Conservation (phyloP, 2,797 vertebrate species). For the Knipowitschia caucasica region DNA sequence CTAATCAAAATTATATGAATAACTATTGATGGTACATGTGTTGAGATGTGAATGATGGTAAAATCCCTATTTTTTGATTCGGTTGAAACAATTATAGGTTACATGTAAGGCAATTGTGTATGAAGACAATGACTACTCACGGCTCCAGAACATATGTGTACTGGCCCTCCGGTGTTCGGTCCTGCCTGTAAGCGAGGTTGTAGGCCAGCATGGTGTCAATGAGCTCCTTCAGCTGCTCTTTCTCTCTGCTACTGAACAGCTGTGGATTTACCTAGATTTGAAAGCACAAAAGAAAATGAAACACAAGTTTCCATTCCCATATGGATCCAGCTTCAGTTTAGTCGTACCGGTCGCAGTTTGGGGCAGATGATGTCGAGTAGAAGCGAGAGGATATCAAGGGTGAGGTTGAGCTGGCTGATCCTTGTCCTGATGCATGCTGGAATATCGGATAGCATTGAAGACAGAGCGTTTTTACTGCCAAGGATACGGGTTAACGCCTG, state of each 20-base stretch:
- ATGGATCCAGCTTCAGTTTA: neutral
- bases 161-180: constrained; percentile 87
- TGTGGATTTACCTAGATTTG: constrained; percentile 90
- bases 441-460: constrained; percentile 82
- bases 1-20: no score
- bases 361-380: constrained; percentile 90
- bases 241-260: constrained; percentile 90
- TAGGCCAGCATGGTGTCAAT: constrained; percentile 92
- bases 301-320: neutral
- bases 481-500: constrained; percentile 78
- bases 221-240: constrained; percentile 86
- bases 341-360: constrained; percentile 84
- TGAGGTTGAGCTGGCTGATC: constrained; percentile 68
- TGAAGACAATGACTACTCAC: constrained; percentile 73
- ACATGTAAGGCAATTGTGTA: no score
- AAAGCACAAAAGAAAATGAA: neutral
- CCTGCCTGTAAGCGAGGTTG: constrained; percentile 93
- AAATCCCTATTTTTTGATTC: no score
- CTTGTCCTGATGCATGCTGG: constrained; percentile 76
- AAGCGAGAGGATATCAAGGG: constrained; percentile 85
- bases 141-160: constrained; percentile 88
- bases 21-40: no score
- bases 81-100: no score
- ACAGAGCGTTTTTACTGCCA: constrained; percentile 79
- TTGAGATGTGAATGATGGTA: no score